Conservation (phyloP, 2,888 invertebrate species). For the Isotomurus palustris region DNA sequence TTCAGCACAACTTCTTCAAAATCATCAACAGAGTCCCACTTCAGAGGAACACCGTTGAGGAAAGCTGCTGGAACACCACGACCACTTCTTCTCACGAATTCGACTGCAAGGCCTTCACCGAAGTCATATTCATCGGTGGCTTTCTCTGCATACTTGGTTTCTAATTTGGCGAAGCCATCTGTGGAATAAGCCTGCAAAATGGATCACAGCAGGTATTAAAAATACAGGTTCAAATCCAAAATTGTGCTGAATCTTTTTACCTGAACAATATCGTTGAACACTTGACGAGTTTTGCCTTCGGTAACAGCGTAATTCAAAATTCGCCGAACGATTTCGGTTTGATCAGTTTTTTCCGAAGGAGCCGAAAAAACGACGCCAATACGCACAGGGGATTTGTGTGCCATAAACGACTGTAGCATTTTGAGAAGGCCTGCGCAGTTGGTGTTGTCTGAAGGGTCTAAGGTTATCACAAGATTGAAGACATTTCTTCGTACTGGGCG, state of each 20-base stretch:
- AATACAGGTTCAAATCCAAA: neutral
- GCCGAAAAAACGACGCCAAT: conserved; percentile 74
- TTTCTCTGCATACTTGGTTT: conserved; percentile 10
- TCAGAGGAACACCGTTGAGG: conserved; percentile 43
- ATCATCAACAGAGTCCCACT: conserved; percentile 45
- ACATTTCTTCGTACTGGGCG: conserved; percentile 75
- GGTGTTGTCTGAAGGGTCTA: conserved; percentile 38
- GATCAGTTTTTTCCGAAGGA: conserved; percentile 20
- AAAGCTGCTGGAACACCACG: conserved; percentile 41
- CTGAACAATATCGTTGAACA: conserved; percentile 39
- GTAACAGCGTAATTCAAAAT: conserved; percentile 41
- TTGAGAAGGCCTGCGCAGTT: conserved; percentile 71
- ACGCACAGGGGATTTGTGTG: conserved; percentile 83
- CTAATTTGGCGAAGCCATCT: conserved; percentile 31
- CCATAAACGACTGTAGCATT: conserved; percentile 82
- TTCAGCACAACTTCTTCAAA: conserved; percentile 45
- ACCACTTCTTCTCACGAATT: conserved; percentile 43
- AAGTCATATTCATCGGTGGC: conserved; percentile 43
- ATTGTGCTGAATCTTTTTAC: conserved; percentile 14
- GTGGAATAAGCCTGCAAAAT: conserved; percentile 28
- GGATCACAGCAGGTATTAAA: neutral
- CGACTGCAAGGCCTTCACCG: conserved; percentile 40
- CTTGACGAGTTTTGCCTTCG: conserved; percentile 34
- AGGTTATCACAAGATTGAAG: conserved; percentile 41
- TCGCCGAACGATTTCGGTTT: conserved; percentile 27